phyloP scores from a whole-genome alignment of 2,888 invertebrate genomes.

The Thereva nobilitata region DNA sequence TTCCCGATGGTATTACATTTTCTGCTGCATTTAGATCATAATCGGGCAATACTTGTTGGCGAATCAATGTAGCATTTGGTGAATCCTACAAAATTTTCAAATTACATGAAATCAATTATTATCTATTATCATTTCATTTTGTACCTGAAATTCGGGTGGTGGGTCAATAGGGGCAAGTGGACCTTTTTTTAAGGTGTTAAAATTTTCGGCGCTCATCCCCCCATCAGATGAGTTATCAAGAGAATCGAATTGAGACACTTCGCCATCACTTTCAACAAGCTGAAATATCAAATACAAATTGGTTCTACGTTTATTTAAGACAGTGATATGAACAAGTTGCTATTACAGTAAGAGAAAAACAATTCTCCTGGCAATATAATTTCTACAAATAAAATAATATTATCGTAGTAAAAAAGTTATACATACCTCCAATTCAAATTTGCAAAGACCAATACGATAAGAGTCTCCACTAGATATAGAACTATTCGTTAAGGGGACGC shows the following conservation, averaged over 20 bases:
- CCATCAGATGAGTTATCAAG: constrained; percentile 74
- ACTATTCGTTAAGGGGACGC: constrained; percentile 57
- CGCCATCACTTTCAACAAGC: constrained; percentile 82
- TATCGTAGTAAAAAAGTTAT: too few relatives aligned
- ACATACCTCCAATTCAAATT: constrained; percentile 56
- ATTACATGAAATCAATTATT: not conserved
- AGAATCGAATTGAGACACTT: constrained; percentile 79
- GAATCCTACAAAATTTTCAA: constrained; percentile 49
- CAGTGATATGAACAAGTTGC: too few relatives aligned
- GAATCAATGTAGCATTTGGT: constrained; percentile 55
- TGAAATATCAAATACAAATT: constrained; percentile 49
- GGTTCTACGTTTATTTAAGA: too few relatives aligned
- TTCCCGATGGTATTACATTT: constrained; percentile 43
- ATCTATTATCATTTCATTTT: not conserved
- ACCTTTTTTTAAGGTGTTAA: constrained; percentile 81
- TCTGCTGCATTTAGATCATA: constrained; percentile 43
- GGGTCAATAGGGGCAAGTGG: constrained; percentile 77
- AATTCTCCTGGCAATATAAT: too few relatives aligned
- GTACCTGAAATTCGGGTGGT: constrained; percentile 81
- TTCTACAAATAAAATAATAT: too few relatives aligned
- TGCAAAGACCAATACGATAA: constrained; percentile 56
- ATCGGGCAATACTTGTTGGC: constrained; percentile 47
- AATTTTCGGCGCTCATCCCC: constrained; percentile 78
- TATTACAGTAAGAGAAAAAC: too few relatives aligned
- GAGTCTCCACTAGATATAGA: constrained; percentile 58